Evolutionary conservation across 2,797 vertebrate species (phyloP), one percentile per base, ranked within the genome.

Genomic region (Rhabdophis nuchalis): DNA sequence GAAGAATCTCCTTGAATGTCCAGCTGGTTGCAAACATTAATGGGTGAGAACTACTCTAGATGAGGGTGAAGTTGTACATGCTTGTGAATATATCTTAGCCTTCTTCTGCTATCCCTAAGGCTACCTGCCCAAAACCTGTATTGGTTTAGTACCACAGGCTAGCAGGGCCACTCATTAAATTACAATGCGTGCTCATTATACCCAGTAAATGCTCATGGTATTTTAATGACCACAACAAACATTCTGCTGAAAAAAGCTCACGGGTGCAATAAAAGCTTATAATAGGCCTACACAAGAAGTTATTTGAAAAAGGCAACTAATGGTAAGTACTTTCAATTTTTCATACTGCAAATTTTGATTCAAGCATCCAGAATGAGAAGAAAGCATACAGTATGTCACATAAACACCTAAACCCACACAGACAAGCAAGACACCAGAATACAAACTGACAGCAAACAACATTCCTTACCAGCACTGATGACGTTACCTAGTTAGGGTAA

Each of bases 121-220:
- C 93, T 90, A 91, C 82, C 0, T 52, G 0, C 61, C 95, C 88
- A 58, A 90, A 90, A n/a, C 14, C 0, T 90, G 27, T 46, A 86
- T 85, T 32, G 86, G 88, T 92, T 89, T 7, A 92, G 36, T 77
- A 56, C 58, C 32, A 86, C 92, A 94, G 60, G n/a, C 68, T 92
- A 91, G 94, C 93, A 95, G 90, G 93, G 88, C 61, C 29, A 89
- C 94, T 96, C 94, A 94, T 96, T 96, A 96, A 95, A 94, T 95
- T 57, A 92, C 92, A 86, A 82, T 89, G 95, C 94, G 92, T 64
- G 92, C 89, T 95, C 94, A 93, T 18, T 94, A 94, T 92, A 89
- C 88, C 58, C 95, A 95, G 96, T 93, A 91, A 95, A 92, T 88
- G 2, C 90, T 96, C 96, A 93, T 94, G 94, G 95, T 93, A 95